Conservation (phyloP, 2,888 invertebrate species). For the Poecilus cupreus region DNA sequence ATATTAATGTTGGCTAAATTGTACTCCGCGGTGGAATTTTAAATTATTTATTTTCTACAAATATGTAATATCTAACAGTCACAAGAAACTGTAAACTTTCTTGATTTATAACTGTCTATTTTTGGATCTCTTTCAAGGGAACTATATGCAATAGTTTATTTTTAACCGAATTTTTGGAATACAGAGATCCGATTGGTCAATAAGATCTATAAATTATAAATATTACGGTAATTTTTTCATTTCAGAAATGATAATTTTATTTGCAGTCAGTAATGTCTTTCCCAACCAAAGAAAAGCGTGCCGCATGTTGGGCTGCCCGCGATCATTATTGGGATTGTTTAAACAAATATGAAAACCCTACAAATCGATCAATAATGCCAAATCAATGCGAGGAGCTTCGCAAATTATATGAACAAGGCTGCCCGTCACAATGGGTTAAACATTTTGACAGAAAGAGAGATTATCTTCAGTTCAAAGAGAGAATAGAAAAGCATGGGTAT, state of each 20-base stretch:
- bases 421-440: slow-evolving; percentile 92
- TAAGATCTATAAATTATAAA: slow-evolving; percentile 37
- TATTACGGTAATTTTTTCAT: not conserved
- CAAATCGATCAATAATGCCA: slow-evolving; percentile 74
- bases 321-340: slow-evolving; percentile 95
- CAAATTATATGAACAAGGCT: slow-evolving; percentile 84
- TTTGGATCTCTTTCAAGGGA: slow-evolving; percentile 49
- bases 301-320: slow-evolving; percentile 88
- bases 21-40: not conserved
- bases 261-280: slow-evolving; percentile 81
- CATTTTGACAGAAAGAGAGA: slow-evolving; percentile 95
- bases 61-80: not conserved
- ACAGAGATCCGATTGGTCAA: slow-evolving; percentile 18
- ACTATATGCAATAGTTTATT: slow-evolving; percentile 40
- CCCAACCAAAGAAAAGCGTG: slow-evolving; percentile 85
- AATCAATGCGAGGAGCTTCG: slow-evolving; percentile 81
- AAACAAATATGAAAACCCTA: slow-evolving; percentile 80
- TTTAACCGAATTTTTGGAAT: slow-evolving; percentile 12
- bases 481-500: slow-evolving; percentile 89
- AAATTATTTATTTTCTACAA: not conserved
- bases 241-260: slow-evolving; percentile 42
- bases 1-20: slow-evolving; percentile 5
- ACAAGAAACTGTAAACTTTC: slow-evolving; percentile 14
- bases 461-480: slow-evolving; percentile 90
- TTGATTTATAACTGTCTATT: slow-evolving; percentile 28